phyloP scores from a whole-genome alignment of 2,113 vertebrate species.

The Xyrauchen texanus region DNA sequence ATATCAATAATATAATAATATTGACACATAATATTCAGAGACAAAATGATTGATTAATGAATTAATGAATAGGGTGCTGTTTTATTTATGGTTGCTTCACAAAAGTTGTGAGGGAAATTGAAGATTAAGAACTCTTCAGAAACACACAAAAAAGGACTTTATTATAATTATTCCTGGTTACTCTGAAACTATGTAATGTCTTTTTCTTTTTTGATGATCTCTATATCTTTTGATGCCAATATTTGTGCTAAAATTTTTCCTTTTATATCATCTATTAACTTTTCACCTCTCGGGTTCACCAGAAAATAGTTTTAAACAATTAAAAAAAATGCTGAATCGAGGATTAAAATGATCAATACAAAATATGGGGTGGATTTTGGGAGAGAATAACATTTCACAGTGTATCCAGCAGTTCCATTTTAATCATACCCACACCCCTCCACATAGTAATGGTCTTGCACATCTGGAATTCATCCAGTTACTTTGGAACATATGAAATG shows the following conservation, averaged over 20 bases:
- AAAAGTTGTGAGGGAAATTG: neutral
- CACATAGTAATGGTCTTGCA: slow-evolving; percentile 10
- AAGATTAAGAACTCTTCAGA: neutral
- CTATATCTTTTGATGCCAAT: slow-evolving; percentile 23
- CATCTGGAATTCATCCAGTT: slow-evolving; percentile 28
- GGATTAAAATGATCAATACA: neutral
- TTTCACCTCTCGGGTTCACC: neutral
- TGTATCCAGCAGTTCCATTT: slow-evolving; percentile 13
- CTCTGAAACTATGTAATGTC: slow-evolving; percentile 5
- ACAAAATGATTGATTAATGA: slow-evolving; percentile 1
- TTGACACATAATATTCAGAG: slow-evolving; percentile 21
- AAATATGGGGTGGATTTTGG: neutral
- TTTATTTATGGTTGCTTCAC: slow-evolving; percentile 8
- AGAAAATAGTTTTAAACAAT: neutral
- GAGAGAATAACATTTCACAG: neutral
- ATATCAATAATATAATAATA: slow-evolving; percentile 18
- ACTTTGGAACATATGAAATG: slow-evolving; percentile 2
- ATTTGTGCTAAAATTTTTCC: slow-evolving; percentile 21
- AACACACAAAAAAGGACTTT: neutral
- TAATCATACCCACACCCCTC: slow-evolving; percentile 9
- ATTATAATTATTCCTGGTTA: neutral
- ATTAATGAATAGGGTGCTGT: slow-evolving; percentile 1
- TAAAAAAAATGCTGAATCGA: too few species aligned
- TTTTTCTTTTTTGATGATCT: neutral
- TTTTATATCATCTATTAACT: neutral